Percentiles rank a stretch among this genome's conserved stretches.
Conservation (phyloP, 2,113 vertebrate species). For the Corythoichthys haematopterus region DNA sequence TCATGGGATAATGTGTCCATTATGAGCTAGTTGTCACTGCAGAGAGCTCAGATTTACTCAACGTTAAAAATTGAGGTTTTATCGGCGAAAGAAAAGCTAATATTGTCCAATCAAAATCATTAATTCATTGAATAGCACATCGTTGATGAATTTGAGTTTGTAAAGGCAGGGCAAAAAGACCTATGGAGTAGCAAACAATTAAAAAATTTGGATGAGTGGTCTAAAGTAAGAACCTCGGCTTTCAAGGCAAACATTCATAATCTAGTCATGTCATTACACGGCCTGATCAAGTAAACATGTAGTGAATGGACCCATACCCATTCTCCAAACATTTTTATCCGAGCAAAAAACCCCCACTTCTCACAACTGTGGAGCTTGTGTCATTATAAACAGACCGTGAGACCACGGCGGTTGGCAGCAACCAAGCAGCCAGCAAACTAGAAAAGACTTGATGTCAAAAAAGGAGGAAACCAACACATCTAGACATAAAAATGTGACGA, state of each 20-base stretch:
- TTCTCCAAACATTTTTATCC: slow-evolving; percentile 20
- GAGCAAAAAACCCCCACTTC: slow-evolving; percentile 23
- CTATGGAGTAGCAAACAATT: slow-evolving; percentile 13
- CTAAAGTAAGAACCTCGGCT: slow-evolving; percentile 5
- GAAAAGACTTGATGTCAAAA: slow-evolving; percentile 26
- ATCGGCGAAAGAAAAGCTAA: neutral
- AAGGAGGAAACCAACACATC: slow-evolving; percentile 25
- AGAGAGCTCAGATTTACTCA: slow-evolving; percentile 11
- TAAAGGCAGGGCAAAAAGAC: slow-evolving; percentile 31
- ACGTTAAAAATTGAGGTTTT: slow-evolving; percentile 17
- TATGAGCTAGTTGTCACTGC: slow-evolving; percentile 58
- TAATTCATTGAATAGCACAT: slow-evolving; percentile 9
- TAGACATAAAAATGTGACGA: slow-evolving; percentile 39
- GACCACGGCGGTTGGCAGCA: slow-evolving; percentile 1
- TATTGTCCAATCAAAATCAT: slow-evolving; percentile 16
- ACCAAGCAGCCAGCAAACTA: slow-evolving; percentile 36
- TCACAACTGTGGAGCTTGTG: slow-evolving; percentile 12
- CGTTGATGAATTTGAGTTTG: slow-evolving; percentile 15
- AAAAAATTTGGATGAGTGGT: slow-evolving; percentile 18
- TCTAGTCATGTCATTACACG: slow-evolving; percentile 6
- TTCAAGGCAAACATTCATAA: slow-evolving; percentile 23
- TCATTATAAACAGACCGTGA: slow-evolving; percentile 3
- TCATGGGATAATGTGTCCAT: slow-evolving; percentile 5
- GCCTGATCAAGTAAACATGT: slow-evolving; percentile 15
- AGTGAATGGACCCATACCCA: slow-evolving; percentile 55